phyloP scores from a whole-genome alignment of 2,888 invertebrate species.

The Tetrapedia diversipes region DNA sequence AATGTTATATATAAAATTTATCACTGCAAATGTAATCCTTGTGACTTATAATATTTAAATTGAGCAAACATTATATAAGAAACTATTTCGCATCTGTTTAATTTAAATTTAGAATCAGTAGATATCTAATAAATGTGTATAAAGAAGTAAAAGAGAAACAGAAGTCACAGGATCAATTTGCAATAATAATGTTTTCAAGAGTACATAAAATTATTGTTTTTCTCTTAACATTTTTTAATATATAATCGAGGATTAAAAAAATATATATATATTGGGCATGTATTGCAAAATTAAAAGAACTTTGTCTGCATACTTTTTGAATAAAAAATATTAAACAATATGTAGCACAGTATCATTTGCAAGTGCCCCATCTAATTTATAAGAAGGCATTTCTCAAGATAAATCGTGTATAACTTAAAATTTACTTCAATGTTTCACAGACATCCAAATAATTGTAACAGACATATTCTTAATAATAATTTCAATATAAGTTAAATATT shows the following conservation, averaged over 20 bases:
- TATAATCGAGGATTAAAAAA: conserved; percentile 24
- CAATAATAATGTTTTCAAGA: conserved; percentile 59
- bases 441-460: conserved; percentile 43
- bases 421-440: conserved; percentile 44
- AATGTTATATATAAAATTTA: conserved; percentile 66
- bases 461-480: conserved; percentile 44
- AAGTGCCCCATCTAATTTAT: conserved; percentile 7
- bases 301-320: conserved; percentile 19
- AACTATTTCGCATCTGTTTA: conserved; percentile 4
- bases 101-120: conserved; percentile 19
- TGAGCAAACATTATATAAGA: conserved; percentile 38
- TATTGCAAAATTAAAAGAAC: conserved; percentile 8
- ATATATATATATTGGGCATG: conserved; percentile 6
- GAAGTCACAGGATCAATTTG: conserved; percentile 71
- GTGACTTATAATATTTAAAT: conserved; percentile 57
- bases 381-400: conserved; percentile 53
- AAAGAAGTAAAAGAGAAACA: not conserved
- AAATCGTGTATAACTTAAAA: conserved; percentile 52
- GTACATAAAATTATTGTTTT: conserved; percentile 65
- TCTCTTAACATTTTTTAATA: conserved; percentile 50
- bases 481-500: conserved; percentile 28
- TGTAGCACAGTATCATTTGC: conserved; percentile 50
- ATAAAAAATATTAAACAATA: conserved; percentile 60
- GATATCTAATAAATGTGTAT: not conserved
- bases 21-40: conserved; percentile 70